Conservation (phyloP, 1,140 invertebrate genomes). For the Mya arenaria region DNA sequence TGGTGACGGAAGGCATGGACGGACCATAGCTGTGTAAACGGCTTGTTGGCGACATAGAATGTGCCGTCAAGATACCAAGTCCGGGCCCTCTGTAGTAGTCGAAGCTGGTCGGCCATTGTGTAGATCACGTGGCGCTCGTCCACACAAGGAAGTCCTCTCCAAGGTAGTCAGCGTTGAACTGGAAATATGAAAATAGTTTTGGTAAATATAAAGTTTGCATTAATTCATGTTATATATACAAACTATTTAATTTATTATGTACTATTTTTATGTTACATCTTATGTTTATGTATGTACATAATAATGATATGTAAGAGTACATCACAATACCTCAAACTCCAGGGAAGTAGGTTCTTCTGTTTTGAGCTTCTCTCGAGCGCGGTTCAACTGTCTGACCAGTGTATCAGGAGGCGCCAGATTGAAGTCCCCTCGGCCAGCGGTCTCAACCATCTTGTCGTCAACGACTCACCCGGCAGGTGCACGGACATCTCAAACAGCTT, state of each 20-base stretch:
- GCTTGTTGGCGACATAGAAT: no score
- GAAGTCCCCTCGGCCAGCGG: background rate
- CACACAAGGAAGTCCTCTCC: background rate
- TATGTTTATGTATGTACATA: no score
- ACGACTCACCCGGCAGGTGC: background rate
- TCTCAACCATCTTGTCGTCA: slow-evolving; percentile 26
- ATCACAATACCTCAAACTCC: background rate
- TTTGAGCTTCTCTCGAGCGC: background rate
- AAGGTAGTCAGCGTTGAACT: background rate
- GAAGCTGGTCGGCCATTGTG: background rate
- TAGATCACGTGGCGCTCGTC: no score
- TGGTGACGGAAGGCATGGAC: background rate
- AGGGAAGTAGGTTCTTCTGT: background rate
- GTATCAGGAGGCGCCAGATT: background rate
- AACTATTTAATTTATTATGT: background rate
- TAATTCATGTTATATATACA: background rate
- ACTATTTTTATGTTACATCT: no score
- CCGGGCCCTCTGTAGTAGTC: no score
- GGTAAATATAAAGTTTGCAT: background rate
- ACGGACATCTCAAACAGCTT: slow-evolving; percentile 11
- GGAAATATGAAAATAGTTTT: no score
- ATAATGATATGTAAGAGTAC: background rate
- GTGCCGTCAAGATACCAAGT: no score
- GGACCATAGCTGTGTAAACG: no score
- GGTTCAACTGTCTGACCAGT: background rate